A percentile compares a stretch with the other conserved stretches of the same genome.
These are phyloP conservation scores for Xestia c-nigrum DNA, from an alignment of 2,888 invertebrate genomes.

Conservation along the genomic window DNA sequence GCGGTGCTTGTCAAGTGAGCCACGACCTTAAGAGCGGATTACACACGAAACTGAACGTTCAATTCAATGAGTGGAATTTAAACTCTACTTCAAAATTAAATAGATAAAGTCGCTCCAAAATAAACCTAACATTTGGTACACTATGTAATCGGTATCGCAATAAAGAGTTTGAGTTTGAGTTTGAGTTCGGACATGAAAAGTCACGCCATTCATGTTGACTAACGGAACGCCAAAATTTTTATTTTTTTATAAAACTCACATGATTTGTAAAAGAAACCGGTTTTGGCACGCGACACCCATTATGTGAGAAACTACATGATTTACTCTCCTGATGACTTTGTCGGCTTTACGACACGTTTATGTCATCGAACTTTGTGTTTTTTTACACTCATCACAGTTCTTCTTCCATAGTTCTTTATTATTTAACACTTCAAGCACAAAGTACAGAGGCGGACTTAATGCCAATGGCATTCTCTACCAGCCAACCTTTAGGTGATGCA, in stretches of 20 bases:
- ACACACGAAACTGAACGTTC: too few relatives aligned
- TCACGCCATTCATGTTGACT: conserved; percentile 7
- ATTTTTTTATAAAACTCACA: conserved; percentile 19
- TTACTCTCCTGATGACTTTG: conserved; percentile 9
- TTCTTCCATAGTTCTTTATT: too few relatives aligned
- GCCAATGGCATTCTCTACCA: too few relatives aligned
- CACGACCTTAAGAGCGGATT: too few relatives aligned
- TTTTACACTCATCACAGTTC: too few relatives aligned
- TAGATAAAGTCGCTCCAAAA: not conserved
- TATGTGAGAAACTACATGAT: conserved; percentile 5
- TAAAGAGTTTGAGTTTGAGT: too few relatives aligned
- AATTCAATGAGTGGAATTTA: not conserved
- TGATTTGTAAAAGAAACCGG: conserved; percentile 41
- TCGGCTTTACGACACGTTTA: conserved; percentile 20
- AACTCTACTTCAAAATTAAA: not conserved
- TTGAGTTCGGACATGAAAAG: not conserved
- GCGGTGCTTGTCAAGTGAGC: too few relatives aligned
- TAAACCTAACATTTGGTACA: not conserved
- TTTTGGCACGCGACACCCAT: conserved; percentile 53
- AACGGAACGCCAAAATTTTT: conserved; percentile 25
- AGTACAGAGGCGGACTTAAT: too few relatives aligned
- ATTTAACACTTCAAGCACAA: too few relatives aligned
- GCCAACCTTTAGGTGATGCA: too few relatives aligned
- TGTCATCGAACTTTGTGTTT: conserved; percentile 43
- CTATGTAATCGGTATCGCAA: conserved; percentile 1